Evolutionary conservation across 2,797 vertebrate species (phyloP).

Genomic region (Apogon talboti): DNA sequence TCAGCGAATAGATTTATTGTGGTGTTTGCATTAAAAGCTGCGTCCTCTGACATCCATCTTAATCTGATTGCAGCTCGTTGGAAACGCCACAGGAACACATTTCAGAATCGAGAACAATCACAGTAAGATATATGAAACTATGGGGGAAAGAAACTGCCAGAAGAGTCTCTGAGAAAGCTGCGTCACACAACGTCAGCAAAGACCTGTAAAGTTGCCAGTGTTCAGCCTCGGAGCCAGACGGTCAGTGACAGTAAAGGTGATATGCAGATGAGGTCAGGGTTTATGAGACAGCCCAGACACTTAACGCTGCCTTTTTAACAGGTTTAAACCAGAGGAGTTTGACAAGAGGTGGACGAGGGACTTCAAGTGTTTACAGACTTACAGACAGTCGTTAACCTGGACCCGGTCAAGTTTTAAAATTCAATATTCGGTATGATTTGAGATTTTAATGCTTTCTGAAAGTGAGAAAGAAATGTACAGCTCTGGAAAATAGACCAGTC

Average conservation of each 20-base stretch:
- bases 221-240: slow-evolving; percentile 16
- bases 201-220: slow-evolving; percentile 14
- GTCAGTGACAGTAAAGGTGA: slow-evolving; percentile 52
- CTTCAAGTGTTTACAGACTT: not conserved
- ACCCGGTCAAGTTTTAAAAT: not conserved
- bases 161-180: slow-evolving; percentile 15
- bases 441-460: no score
- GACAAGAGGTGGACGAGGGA: not conserved
- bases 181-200: slow-evolving; percentile 5
- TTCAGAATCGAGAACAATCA: not conserved
- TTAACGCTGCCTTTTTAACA: not conserved
- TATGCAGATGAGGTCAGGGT: slow-evolving; percentile 48
- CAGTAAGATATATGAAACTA: slow-evolving; percentile 1
- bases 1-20: not conserved
- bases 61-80: slow-evolving; percentile 1
- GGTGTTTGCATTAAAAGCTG: not conserved
- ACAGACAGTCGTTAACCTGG: not conserved
- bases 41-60: no score
- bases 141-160: not conserved
- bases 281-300: slow-evolving; percentile 7
- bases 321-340: not conserved
- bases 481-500: no score
- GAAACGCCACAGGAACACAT: not conserved
- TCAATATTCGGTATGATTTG: no score
- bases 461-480: no score